Base-by-base conservation (phyloP, 2,113 vertebrate species). In the Sinocyclocheilus anshuiensis region DNA sequence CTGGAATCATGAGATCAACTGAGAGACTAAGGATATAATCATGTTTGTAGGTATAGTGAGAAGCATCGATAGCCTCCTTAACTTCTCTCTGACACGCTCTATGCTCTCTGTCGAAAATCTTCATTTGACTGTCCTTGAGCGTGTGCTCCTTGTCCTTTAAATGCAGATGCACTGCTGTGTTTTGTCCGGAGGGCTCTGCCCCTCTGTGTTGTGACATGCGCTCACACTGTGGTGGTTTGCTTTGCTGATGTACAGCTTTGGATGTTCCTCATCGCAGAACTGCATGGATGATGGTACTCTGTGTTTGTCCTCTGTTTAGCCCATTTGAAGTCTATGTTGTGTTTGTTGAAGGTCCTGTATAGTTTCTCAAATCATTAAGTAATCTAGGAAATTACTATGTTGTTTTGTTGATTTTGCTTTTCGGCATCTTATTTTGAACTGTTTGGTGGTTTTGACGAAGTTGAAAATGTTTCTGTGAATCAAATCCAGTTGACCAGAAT, bases 111-210 rank as follows among this genome's bases (percentile, higher is more conserved):
- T 77, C 45, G 13, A 18, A 53, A 77, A 18, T 15, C 45, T 77
- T 53, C 75, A 15, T 53, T 6, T 77, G 39, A 22, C 36, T 72
- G 20, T 72, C 69, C 69, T 72, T 11, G 11, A 42, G 39, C 36
- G 69, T 42, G 69, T 42, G 69, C 18, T n/a, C 4, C 18, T 18
- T 77, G 75, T 53, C 75, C 75, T 77, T 77, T 74, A 42, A 9
- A 74, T 42, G 71, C 71, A 74, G 71, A 74, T n/a, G 2, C 71
- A 42, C 71, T 74, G 36, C 71, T 74, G 71, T 74, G 36, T 6
- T 22, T 33, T 74, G 71, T 72, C 33, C 69, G 9, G 18, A 72
- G 69, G 69, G 45, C 65, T 83, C 10, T 83, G 63, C 5, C 48
- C 42, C 71, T 22, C 42, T 83, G 50, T 74, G 50, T 33, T 36